Evolutionary conservation across 2,113 vertebrate genomes (phyloP).

Genomic region (Scalopus aquaticus): DNA sequence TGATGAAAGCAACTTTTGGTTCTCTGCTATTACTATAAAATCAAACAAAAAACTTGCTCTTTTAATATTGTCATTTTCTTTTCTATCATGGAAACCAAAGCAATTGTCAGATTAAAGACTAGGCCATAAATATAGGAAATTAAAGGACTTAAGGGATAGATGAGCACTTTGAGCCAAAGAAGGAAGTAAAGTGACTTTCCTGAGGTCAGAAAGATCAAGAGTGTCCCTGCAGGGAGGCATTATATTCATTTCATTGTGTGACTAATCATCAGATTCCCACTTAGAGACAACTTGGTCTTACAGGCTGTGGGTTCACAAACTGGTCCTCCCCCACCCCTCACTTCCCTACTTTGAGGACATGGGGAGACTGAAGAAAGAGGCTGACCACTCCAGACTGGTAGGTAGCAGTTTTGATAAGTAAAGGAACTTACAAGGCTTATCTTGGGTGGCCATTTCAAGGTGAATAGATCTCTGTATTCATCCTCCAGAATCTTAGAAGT

Average conservation of each 20-base stretch:
- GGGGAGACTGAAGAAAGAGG: neutral
- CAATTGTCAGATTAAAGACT: neutral
- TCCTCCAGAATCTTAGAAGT: too few species aligned
- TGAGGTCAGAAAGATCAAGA: neutral
- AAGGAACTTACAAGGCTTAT: neutral
- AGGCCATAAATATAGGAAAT: neutral
- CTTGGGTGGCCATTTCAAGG: too few species aligned
- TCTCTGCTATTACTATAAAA: conserved; percentile 17
- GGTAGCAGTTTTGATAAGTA: neutral
- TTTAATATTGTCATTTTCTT: conserved; percentile 33
- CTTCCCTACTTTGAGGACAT: too few species aligned
- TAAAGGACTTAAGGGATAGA: neutral
- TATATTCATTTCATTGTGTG: neutral
- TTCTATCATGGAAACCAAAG: neutral
- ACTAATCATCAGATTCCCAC: neutral
- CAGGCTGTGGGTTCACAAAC: too few species aligned
- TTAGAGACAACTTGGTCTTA: neutral
- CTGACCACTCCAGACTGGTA: neutral
- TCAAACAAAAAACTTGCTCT: neutral
- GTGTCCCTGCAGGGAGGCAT: accelerated
- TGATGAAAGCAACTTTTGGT: conserved; percentile 13
- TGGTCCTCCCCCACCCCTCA: neutral
- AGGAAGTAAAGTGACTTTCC: neutral
- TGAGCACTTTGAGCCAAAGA: neutral
- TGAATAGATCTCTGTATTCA: too few species aligned